phyloP scores from a whole-genome alignment of 2,888 invertebrate species.

The Tineola bisselliella region DNA sequence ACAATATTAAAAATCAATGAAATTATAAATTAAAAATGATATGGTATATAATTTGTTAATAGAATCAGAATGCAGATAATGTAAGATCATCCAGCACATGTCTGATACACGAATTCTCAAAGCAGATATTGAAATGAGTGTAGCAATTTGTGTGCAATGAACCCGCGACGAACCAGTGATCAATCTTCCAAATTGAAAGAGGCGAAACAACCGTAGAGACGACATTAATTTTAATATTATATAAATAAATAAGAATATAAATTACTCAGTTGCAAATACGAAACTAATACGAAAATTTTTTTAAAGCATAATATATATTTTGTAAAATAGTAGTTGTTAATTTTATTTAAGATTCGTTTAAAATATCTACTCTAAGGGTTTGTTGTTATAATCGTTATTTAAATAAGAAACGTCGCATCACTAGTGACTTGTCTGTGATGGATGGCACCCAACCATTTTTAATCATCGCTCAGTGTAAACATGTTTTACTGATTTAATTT shows the following conservation, averaged over 20 bases:
- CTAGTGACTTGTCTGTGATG: constrained; percentile 52
- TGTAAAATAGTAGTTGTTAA: not conserved
- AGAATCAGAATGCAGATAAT: not conserved
- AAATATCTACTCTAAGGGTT: constrained; percentile 19
- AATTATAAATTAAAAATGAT: too few relatives aligned
- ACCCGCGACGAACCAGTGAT: constrained; percentile 42
- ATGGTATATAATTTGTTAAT: too few relatives aligned
- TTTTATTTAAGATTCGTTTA: too few relatives aligned
- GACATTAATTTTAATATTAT: not conserved
- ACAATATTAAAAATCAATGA: too few relatives aligned
- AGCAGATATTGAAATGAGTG: constrained; percentile 51
- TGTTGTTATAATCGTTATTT: constrained; percentile 35
- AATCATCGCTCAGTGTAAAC: constrained; percentile 34
- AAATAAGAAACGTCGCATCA: constrained; percentile 50
- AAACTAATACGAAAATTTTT: too few relatives aligned
- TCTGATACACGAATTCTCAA: constrained; percentile 10
- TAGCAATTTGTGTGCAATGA: constrained; percentile 41
- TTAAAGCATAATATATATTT: too few relatives aligned
- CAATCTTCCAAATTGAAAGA: constrained; percentile 43
- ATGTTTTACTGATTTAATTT: not conserved
- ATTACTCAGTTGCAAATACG: too few relatives aligned
- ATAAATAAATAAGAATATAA: too few relatives aligned
- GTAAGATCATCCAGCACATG: not conserved
- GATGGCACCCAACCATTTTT: constrained; percentile 56
- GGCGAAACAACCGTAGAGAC: constrained; percentile 23